Evolutionary conservation across 2,888 invertebrate species (phyloP), one percentile per base, ranked within the genome.

Genomic region (Physocephala rufipes): DNA sequence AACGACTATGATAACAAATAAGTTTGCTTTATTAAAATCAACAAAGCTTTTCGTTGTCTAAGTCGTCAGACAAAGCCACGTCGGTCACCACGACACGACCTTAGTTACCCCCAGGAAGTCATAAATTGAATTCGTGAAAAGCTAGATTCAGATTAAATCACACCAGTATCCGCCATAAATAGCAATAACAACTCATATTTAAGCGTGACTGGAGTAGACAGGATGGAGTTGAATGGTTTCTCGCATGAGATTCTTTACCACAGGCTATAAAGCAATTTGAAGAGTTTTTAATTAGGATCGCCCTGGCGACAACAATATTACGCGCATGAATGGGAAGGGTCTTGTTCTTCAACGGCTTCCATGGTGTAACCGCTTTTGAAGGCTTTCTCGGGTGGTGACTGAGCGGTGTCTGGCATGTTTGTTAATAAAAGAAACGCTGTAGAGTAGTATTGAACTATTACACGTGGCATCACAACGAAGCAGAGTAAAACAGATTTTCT

Each of bases 201-300:
- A n/a, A n/a, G n/a, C n/a, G n/a, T n/a, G n/a, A n/a, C n/a, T n/a
- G n/a, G n/a, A n/a, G n/a, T n/a, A 59, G 49, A 65, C 65, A 47
- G 65, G 55, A 51, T 49, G 30, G 70, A 47, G 64, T 16, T 13
- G 59, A 16, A 61, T 45, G 15, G 3, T 19, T 19, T 9, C 45
- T 15, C 15, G 53, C 49, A 15, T 19, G 43, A 53, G 63, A 30
- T 16, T 13, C 28, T 49, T 26, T 58, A 15, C 47, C 47, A 67
- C 58, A 45, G 58, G 61, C 51, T n/a, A n/a, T 67, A 77, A 77
- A 81, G 80, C 80, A 82, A 82, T 82, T 81, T 82, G 82, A 81
- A 81, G 79, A 79, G 80, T 81, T 81, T 81, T 81, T 81, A 81
- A 81, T 81, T 82, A 81, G 82, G 82, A 82, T 80, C 82, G 79